Conservation (phyloP, 2,113 vertebrate genomes). For the Oceanodroma tethys region DNA sequence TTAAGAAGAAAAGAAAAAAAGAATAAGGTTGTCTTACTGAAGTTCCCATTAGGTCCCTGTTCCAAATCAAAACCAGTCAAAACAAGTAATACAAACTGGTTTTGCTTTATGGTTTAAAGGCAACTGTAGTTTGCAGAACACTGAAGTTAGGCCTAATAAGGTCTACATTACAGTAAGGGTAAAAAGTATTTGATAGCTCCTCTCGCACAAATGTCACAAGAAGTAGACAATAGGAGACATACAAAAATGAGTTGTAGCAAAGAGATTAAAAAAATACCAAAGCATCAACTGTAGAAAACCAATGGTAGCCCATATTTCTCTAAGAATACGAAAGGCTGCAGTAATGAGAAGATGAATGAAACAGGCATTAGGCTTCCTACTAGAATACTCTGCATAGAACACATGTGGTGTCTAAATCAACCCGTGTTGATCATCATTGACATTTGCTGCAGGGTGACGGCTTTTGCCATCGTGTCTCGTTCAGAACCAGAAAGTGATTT, state of each 20-base stretch:
- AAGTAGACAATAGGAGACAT: slow-evolving; percentile 38
- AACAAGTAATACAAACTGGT: slow-evolving; percentile 15
- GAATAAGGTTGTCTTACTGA: neutral
- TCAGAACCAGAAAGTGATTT: slow-evolving; percentile 16
- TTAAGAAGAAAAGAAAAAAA: neutral
- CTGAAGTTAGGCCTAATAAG: slow-evolving; percentile 13
- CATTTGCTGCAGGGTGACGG: neutral
- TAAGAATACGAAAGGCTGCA: slow-evolving; percentile 8
- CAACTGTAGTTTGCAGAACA: slow-evolving; percentile 30
- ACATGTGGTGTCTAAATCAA: neutral
- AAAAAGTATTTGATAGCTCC: neutral
- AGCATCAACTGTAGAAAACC: slow-evolving; percentile 30
- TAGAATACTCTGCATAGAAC: neutral
- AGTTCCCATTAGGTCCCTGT: slow-evolving; percentile 11
- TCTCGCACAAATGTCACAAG: neutral
- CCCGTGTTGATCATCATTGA: neutral
- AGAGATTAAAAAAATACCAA: slow-evolving; percentile 48
- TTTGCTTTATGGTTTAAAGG: slow-evolving; percentile 48
- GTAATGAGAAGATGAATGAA: neutral
- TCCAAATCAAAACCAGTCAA: slow-evolving; percentile 31
- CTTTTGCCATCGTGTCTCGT: neutral
- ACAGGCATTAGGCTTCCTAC: neutral
- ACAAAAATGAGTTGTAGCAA: slow-evolving; percentile 47
- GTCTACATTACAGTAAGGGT: slow-evolving; percentile 1
- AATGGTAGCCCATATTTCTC: slow-evolving; percentile 5